Evolutionary conservation across 2,113 vertebrate species (phyloP).

Genomic region (Nesospiza acunhae): DNA sequence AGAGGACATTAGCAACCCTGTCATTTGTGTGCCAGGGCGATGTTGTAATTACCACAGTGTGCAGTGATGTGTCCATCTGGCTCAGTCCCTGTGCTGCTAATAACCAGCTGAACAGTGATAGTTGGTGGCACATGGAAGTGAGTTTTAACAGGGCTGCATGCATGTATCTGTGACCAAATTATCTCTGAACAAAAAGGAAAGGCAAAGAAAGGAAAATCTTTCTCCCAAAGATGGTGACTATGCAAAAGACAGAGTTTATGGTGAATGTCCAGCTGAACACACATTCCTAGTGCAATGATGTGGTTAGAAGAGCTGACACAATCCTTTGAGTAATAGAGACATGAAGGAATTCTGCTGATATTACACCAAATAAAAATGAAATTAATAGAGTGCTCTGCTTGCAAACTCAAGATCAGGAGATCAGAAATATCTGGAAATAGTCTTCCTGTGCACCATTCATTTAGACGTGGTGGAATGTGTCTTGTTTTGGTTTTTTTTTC

Average conservation of each 20-base stretch:
- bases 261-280: background rate
- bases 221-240: background rate
- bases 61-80: background rate
- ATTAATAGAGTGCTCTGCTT: background rate
- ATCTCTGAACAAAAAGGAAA: background rate
- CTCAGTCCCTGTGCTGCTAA: background rate
- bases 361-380: background rate
- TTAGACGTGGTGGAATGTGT: background rate
- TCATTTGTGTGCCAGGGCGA: background rate
- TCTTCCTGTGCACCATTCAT: background rate
- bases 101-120: background rate
- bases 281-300: background rate
- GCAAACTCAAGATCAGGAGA: background rate
- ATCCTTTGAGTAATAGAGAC: background rate
- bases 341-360: background rate
- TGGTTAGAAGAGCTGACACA: conserved; percentile 24
- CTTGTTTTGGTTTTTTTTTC: background rate
- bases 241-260: background rate
- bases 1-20: background rate
- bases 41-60: conserved; percentile 11
- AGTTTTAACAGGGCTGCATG: background rate
- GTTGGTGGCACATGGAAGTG: background rate
- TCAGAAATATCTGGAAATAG: background rate
- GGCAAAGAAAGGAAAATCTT: background rate
- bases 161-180: background rate